Percentiles rank a stretch among this genome's conserved stretches.
These are phyloP conservation scores for Drosophila tani DNA, from an alignment of 1,140 invertebrate genomes.

Conservation along the genomic window DNA sequence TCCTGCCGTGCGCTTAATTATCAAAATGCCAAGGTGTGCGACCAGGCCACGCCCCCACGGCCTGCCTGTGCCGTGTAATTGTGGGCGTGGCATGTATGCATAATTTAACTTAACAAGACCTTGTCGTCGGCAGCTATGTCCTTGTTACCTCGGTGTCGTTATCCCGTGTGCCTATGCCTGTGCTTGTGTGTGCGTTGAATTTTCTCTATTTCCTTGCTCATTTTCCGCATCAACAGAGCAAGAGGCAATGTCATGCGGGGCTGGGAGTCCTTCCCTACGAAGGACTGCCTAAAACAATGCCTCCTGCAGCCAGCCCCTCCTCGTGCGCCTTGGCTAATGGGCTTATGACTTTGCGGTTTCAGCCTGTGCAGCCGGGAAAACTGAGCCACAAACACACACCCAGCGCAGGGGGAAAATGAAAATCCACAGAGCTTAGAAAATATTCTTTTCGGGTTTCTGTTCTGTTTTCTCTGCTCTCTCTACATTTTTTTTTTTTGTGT, in stretches of 20 bases:
- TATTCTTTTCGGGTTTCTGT: constrained; percentile 43
- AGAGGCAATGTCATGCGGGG: constrained; percentile 61
- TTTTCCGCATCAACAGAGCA: constrained; percentile 79
- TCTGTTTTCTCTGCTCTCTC: constrained; percentile 19
- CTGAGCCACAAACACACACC: constrained; percentile 18
- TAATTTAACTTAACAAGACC: constrained; percentile 81
- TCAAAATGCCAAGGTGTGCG: constrained; percentile 51
- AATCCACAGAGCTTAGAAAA: constrained; percentile 42
- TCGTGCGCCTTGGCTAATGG: constrained; percentile 56
- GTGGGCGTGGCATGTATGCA: constrained; percentile 69
- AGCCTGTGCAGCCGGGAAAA: constrained; percentile 38
- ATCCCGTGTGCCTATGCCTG: constrained; percentile 15
- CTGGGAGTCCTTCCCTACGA: constrained; percentile 26
- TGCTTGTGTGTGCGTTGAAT: constrained; percentile 34
- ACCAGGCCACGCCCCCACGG: constrained; percentile 18
- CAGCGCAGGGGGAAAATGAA: constrained; percentile 17
- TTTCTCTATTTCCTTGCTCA: constrained; percentile 72
- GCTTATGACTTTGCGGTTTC: constrained; percentile 81
- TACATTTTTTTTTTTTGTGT: constrained; percentile 16
- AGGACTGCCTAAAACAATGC: constrained; percentile 63
- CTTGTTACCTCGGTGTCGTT: constrained; percentile 59
- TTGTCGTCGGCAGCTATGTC: constrained; percentile 61
- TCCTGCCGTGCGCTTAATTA: constrained; percentile 45
- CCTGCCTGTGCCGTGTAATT: constrained; percentile 20
- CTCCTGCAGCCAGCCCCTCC: constrained; percentile 8